phyloP scores from a whole-genome alignment of 2,888 invertebrate species.

The Didymodactylos carnosus region DNA sequence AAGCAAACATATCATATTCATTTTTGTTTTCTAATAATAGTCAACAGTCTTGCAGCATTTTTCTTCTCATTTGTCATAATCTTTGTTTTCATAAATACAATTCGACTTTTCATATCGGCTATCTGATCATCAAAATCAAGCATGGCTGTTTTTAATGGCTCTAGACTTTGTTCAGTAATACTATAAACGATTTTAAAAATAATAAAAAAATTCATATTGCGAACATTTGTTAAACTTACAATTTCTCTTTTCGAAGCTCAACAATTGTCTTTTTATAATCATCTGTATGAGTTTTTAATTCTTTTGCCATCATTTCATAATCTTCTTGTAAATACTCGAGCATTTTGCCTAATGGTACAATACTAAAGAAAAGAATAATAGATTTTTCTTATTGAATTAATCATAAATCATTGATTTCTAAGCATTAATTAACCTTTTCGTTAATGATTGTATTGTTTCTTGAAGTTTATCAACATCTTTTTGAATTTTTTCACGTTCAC shows the following conservation, averaged over 20 bases:
- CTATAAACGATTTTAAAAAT: not conserved
- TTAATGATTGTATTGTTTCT: conserved; percentile 64
- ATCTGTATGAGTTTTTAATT: conserved; percentile 62
- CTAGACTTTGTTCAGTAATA: not conserved
- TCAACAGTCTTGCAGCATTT: not conserved
- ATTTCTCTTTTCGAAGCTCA: not conserved
- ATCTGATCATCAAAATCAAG: conserved; percentile 5
- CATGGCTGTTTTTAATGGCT: conserved; percentile 11
- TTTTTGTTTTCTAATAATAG: not conserved
- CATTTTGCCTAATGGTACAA: conserved; percentile 78
- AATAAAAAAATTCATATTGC: no score
- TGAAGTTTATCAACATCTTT: conserved; percentile 62
- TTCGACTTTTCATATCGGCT: conserved; percentile 2
- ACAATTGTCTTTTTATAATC: conserved; percentile 45
- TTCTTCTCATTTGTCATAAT: conserved; percentile 10
- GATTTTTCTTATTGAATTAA: no score
- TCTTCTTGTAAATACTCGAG: conserved; percentile 89
- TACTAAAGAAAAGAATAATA: conserved; percentile 36
- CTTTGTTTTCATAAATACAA: conserved; percentile 6
- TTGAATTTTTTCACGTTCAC: conserved; percentile 48
- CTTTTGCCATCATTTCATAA: conserved; percentile 81
- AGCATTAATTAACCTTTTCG: conserved; percentile 37
- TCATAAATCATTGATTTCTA: no score
- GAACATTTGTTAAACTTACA: no score
- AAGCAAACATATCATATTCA: no score